A percentile compares a stretch with the other conserved stretches of the same genome.
phyloP scores from a whole-genome alignment of 2,888 invertebrate species.

The Crematogaster levior region DNA sequence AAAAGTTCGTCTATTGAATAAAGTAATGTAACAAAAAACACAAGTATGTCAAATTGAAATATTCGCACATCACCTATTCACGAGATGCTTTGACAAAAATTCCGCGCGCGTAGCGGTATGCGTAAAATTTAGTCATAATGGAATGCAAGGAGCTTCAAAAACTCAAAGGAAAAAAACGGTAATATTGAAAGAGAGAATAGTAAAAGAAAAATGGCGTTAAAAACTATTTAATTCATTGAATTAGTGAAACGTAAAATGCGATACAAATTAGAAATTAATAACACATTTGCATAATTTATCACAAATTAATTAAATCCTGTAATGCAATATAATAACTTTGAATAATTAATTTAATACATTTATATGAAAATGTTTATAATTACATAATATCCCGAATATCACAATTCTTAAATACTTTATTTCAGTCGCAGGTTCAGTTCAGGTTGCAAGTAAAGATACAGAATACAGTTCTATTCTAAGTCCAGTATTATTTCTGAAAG shows the following conservation, averaged over 20 bases:
- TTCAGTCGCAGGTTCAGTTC: background rate
- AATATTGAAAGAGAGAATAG: constrained; percentile 45
- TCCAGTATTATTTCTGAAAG: background rate
- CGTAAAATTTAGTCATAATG: constrained; percentile 49
- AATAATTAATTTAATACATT: background rate
- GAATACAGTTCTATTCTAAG: background rate
- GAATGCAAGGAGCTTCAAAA: constrained; percentile 43
- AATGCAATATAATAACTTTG: background rate
- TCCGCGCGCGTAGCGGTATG: constrained; percentile 15
- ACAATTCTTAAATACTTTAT: background rate
- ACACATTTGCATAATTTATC: background rate
- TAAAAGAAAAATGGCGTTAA: constrained; percentile 26
- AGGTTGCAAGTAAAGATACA: background rate
- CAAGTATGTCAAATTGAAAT: constrained; percentile 44
- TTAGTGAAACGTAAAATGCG: background rate
- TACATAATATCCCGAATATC: background rate
- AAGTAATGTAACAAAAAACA: constrained; percentile 33
- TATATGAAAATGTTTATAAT: constrained; percentile 4
- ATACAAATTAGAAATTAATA: constrained; percentile 30
- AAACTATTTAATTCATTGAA: background rate
- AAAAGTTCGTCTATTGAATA: constrained; percentile 25
- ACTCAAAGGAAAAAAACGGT: constrained; percentile 28
- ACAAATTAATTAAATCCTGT: background rate
- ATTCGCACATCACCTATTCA: constrained; percentile 28
- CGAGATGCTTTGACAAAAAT: constrained; percentile 44